phyloP scores from a whole-genome alignment of 2,797 vertebrate genomes.

The Notolabrus celidotus region DNA sequence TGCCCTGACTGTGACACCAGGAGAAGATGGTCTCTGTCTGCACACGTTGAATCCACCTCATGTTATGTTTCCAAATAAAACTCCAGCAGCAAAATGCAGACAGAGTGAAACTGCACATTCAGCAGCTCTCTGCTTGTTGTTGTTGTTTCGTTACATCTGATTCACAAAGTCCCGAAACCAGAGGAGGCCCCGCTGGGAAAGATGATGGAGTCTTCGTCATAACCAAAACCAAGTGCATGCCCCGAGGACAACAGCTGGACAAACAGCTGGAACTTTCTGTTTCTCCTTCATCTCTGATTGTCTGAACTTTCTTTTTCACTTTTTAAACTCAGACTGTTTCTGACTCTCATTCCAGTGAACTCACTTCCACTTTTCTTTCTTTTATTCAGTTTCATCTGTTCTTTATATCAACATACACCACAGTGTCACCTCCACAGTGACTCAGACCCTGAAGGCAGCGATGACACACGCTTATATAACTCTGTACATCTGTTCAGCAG shows the following conservation, averaged over 20 bases:
- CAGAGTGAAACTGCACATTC: background rate
- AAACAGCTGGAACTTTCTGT: constrained; percentile 48
- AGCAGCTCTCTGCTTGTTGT: background rate
- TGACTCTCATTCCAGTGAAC: background rate
- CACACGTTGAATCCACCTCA: no score
- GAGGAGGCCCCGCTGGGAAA: background rate
- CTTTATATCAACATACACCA: background rate
- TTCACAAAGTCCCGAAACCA: background rate
- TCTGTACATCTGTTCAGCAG: constrained; percentile 40
- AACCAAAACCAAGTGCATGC: constrained; percentile 9
- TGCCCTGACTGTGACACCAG: no score
- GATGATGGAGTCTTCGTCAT: constrained; percentile 13
- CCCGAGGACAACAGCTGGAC: constrained; percentile 52
- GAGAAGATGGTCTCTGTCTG: no score
- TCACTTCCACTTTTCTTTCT: background rate
- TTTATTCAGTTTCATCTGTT: background rate
- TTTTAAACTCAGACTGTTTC: background rate
- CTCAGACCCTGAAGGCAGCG: constrained; percentile 24
- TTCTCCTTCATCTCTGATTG: background rate
- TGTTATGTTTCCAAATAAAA: background rate
- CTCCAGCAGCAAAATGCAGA: background rate
- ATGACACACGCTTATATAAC: constrained; percentile 43
- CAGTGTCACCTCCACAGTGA: background rate
- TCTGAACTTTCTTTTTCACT: background rate
- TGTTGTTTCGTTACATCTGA: background rate